Percentiles rank a stretch among this genome's conserved stretches.
phyloP scores from a whole-genome alignment of 2,797 vertebrate genomes.

The Sebastes kiyomatsui region DNA sequence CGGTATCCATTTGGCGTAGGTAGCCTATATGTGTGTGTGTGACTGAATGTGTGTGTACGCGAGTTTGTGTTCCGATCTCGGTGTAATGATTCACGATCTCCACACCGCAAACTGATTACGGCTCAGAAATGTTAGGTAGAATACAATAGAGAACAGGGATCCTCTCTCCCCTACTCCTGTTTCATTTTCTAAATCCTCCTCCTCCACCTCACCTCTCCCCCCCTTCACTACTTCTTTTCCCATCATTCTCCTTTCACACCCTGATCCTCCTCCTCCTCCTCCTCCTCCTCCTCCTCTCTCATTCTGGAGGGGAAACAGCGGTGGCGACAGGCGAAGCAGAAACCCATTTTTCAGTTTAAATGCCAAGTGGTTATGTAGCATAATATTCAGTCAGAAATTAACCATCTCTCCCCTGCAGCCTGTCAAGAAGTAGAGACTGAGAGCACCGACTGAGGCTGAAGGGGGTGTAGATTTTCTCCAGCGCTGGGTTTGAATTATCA shows the following conservation, averaged over 20 bases:
- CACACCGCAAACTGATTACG: slow-evolving; percentile 73
- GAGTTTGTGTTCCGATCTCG: slow-evolving; percentile 59
- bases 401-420: slow-evolving; percentile 89
- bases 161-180: not conserved
- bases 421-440: slow-evolving; percentile 88
- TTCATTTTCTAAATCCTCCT: slow-evolving; percentile 12
- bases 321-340: slow-evolving; percentile 95
- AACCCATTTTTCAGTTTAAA: slow-evolving; percentile 99
- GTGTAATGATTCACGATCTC: slow-evolving; percentile 74
- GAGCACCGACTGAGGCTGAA: slow-evolving; percentile 61
- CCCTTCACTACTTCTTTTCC: not conserved
- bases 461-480: slow-evolving; percentile 25
- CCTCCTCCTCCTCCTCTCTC: slow-evolving; percentile 84
- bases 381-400: slow-evolving; percentile 97
- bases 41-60: not conserved
- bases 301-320: slow-evolving; percentile 93
- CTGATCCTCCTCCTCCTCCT: slow-evolving; percentile 68
- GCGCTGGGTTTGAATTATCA: slow-evolving; percentile 40
- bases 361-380: slow-evolving; percentile 98
- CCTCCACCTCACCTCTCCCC: not conserved
- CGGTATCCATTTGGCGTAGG: slow-evolving; percentile 69
- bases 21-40: not conserved
- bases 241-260: slow-evolving; percentile 42
- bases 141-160: slow-evolving; percentile 15
- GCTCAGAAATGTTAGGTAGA: slow-evolving; percentile 34